Conservation (phyloP, 2,797 vertebrate genomes). For the Pachyuromys duprasi region DNA sequence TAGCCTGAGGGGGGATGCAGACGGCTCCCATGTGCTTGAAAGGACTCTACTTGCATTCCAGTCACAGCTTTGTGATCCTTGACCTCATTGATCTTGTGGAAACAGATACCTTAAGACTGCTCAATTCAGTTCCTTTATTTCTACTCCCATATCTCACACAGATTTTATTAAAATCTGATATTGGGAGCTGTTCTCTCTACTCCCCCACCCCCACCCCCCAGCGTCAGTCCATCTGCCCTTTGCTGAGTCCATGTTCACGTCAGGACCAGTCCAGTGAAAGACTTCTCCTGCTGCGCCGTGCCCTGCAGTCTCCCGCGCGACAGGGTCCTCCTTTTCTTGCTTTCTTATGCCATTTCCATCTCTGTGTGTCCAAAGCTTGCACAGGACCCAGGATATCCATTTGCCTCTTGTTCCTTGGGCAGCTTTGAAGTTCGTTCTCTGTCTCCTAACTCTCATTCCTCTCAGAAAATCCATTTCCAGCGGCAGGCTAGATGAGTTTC, state of each 20-base stretch:
- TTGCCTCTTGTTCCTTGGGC: neutral
- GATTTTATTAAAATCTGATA: neutral
- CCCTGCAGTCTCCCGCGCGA: neutral
- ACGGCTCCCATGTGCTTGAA: too few species aligned
- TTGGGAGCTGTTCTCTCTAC: neutral
- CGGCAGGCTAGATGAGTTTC: neutral
- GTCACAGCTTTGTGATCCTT: neutral
- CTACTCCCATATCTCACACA: neutral
- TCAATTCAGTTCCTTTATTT: neutral
- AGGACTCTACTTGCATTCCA: neutral
- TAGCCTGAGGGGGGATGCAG: fast-evolving
- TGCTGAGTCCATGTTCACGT: neutral
- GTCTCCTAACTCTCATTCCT: neutral
- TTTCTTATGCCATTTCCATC: neutral
- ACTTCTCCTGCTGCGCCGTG: neutral
- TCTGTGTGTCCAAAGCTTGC: neutral
- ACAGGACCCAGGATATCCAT: neutral
- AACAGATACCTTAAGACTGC: neutral
- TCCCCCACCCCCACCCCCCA: too few species aligned
- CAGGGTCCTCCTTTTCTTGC: neutral
- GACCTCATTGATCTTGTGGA: neutral
- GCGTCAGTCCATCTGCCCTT: neutral
- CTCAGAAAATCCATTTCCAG: neutral
- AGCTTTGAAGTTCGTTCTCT: neutral
- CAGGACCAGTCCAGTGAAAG: neutral